Conservation (phyloP, 2,888 invertebrate species). For the Hirtodrosophila trivittata region DNA sequence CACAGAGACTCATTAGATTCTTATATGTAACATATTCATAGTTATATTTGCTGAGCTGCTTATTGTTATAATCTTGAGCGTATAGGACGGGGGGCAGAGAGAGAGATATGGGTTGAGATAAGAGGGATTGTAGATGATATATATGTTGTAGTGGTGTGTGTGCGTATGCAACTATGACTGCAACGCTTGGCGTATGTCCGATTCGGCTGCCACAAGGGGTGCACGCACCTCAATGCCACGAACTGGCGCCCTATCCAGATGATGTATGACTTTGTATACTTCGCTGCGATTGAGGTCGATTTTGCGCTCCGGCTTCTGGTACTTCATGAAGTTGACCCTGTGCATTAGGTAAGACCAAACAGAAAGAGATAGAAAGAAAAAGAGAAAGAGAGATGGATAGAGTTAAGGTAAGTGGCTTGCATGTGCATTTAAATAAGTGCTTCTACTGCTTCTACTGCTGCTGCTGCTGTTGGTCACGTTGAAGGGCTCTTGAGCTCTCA, state of each 20-base stretch:
- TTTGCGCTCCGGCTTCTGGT: conserved; percentile 91
- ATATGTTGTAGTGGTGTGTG: no score
- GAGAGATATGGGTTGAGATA: neutral
- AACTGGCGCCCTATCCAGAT: conserved; percentile 88
- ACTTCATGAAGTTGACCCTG: conserved; percentile 96
- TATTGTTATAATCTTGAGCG: conserved; percentile 12
- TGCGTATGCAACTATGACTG: conserved; percentile 62
- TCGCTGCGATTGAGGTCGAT: conserved; percentile 91
- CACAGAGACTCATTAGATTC: neutral
- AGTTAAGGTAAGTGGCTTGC: conserved; percentile 33
- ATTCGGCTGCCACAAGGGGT: conserved; percentile 87
- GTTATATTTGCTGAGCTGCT: conserved; percentile 41
- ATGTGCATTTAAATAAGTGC: conserved; percentile 52
- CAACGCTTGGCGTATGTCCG: conserved; percentile 85
- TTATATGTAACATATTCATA: conserved; percentile 25
- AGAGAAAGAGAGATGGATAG: neutral
- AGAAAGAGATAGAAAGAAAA: neutral
- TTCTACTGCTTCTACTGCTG: neutral
- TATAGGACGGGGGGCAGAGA: neutral
- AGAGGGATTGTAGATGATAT: neutral
- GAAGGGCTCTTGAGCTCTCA: conserved; percentile 25
- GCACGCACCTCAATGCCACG: conserved; percentile 88
- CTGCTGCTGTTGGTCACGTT: conserved; percentile 40
- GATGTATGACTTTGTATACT: conserved; percentile 91
- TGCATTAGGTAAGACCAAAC: conserved; percentile 9